A percentile compares a stretch with the other conserved stretches of the same genome.
phyloP scores from a whole-genome alignment of 2,888 invertebrate species.

The Tetragnatha montana region DNA sequence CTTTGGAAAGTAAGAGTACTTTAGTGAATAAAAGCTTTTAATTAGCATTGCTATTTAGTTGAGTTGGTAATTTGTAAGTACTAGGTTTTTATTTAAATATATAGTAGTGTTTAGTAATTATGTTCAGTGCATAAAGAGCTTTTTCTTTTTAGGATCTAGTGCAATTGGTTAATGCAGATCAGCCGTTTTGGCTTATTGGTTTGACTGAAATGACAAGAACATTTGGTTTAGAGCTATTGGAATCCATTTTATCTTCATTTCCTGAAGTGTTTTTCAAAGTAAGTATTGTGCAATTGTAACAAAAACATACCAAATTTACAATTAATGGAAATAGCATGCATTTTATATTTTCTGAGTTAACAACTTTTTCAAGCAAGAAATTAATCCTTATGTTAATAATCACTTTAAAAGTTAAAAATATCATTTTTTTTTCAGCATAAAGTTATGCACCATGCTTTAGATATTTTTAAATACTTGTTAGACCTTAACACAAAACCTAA shows the following conservation, averaged over 20 bases:
- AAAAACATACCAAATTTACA: too few species aligned
- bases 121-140: not conserved
- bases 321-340: too few species aligned
- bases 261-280: slow-evolving; percentile 78
- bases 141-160: slow-evolving; percentile 86
- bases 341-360: too few species aligned
- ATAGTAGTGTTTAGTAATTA: not conserved
- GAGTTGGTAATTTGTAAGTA: not conserved
- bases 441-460: not conserved
- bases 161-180: slow-evolving; percentile 96
- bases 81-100: not conserved
- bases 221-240: slow-evolving; percentile 95
- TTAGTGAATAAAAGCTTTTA: too few species aligned
- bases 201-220: slow-evolving; percentile 98
- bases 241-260: slow-evolving; percentile 88
- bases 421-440: too few species aligned
- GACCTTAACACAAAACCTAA: too few species aligned
- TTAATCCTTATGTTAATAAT: too few species aligned
- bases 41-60: not conserved
- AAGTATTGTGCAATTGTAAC: slow-evolving; percentile 73
- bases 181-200: slow-evolving; percentile 95
- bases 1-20: too few species aligned
- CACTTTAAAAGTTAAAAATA: too few species aligned
- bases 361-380: too few species aligned
- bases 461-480: not conserved